Conservation (phyloP, 2,888 invertebrate species). For the Drepanosiphum platanoidis region DNA sequence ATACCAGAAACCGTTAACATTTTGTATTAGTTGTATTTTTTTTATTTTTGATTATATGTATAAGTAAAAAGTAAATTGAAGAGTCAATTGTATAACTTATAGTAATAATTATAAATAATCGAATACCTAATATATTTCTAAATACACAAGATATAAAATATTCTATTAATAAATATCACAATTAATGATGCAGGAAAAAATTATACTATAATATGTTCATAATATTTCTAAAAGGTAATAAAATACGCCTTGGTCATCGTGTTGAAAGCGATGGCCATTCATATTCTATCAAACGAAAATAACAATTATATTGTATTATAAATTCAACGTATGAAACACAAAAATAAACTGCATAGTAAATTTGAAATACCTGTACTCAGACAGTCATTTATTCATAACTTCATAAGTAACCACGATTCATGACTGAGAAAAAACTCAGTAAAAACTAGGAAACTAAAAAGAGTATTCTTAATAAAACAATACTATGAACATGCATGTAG, state of each 20-base stretch:
- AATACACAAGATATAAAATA: no score
- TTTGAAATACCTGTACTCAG: neutral
- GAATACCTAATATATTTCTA: no score
- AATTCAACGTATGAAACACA: neutral
- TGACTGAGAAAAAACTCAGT: neutral
- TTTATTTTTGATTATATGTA: no score
- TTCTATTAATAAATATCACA: no score
- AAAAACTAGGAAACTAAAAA: neutral
- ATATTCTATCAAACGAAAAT: neutral
- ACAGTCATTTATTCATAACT: neutral
- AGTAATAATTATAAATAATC: no score
- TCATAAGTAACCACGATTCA: neutral
- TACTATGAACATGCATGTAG: neutral
- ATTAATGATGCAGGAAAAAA: no score
- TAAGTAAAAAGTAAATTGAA: no score
- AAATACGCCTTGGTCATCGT: no score
- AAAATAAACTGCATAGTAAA: neutral
- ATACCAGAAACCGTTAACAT: neutral
- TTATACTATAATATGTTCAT: no score
- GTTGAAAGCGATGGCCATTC: neutral
- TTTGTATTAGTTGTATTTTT: no score
- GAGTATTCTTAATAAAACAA: neutral
- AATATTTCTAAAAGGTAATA: no score
- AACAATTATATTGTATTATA: neutral
- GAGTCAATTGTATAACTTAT: no score